Evolutionary conservation across 1,140 invertebrate genomes (phyloP), one percentile per base, ranked within the genome.

Genomic region (Frieseomelitta varia): DNA sequence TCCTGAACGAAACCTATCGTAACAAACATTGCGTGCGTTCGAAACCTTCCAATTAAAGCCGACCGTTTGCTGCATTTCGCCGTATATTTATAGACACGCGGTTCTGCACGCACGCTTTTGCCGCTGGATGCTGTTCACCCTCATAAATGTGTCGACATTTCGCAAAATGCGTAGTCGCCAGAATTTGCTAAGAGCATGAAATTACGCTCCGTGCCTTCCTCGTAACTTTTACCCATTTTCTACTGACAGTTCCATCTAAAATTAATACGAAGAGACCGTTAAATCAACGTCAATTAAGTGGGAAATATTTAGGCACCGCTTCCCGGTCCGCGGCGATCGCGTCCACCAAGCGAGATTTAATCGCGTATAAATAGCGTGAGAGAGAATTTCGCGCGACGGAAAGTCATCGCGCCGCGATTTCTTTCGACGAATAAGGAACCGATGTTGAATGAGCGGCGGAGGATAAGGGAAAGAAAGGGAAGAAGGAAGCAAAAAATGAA

Each of bases 21-120:
- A 92, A 92, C 90, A 72, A 91, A 90, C 85, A 85, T 92, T 86
- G 92, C 92, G 87, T 93, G 91, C 78, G 82, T 53, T 67, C 85
- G 86, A 80, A 47, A 88, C 87, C 88, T 91, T 91, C 91, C 91
- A 93, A 92, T 93, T 92, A 93, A 91, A 92, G 86, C 90, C 77
- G 85, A 88, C 79, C 85, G 85, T 91, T 91, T 86, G 89, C 88
- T 84, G 91, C 90, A 92, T 92, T 92, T 91, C 86, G 88, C 87
- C 88, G 88, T 90, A 90, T 90, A 90, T 90, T 90, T 90, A 90
- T 90, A 90, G 88, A 87, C 76, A 79, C 81, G 55, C 85, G 79
- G 88, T 87, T 90, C 85, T 30, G 85, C 88, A 87, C 82, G 88
- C 88, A 80, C 82, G 88, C 87, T 89, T 89, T 85, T 82, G 88